A percentile compares a stretch with the other conserved stretches of the same genome.
Conservation (phyloP, 1,140 invertebrate genomes). For the Zophobas morio region DNA sequence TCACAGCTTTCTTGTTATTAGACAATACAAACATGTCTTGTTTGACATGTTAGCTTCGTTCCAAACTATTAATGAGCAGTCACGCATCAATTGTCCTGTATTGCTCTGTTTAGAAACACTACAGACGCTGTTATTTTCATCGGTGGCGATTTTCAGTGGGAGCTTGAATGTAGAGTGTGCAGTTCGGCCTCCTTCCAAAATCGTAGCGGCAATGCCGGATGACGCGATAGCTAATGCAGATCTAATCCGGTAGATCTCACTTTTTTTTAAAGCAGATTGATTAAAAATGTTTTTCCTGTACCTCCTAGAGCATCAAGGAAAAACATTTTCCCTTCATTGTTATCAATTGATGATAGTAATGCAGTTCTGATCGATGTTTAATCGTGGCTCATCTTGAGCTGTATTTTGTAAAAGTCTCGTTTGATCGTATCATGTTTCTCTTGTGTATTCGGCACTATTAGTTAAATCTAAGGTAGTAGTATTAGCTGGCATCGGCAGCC, state of each 20-base stretch:
- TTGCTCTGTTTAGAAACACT: constrained; percentile 56
- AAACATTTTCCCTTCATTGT: constrained; percentile 53
- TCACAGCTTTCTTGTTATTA: too few relatives aligned
- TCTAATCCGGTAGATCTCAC: constrained; percentile 57
- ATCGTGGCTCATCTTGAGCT: background rate
- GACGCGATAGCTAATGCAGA: constrained; percentile 69
- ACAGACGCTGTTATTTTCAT: constrained; percentile 47
- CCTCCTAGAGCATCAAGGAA: constrained; percentile 66
- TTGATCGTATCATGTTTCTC: too few relatives aligned
- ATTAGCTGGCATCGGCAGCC: too few relatives aligned
- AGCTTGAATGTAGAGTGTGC: constrained; percentile 71
- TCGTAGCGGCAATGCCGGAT: constrained; percentile 71
- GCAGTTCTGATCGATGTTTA: background rate
- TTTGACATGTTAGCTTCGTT: constrained; percentile 68
- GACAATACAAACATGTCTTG: constrained; percentile 54
- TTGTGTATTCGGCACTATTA: too few relatives aligned
- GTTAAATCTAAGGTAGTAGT: too few relatives aligned
- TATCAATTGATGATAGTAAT: constrained; percentile 11
- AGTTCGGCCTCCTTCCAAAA: constrained; percentile 69
- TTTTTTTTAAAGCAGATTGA: constrained; percentile 64
- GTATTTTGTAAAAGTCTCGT: background rate
- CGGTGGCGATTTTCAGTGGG: constrained; percentile 60
- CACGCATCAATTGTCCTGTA: constrained; percentile 63
- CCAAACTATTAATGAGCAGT: constrained; percentile 62
- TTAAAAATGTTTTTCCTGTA: constrained; percentile 68